phyloP scores from a whole-genome alignment of 2,888 invertebrate species.

The Minunthozetes semirufus region DNA sequence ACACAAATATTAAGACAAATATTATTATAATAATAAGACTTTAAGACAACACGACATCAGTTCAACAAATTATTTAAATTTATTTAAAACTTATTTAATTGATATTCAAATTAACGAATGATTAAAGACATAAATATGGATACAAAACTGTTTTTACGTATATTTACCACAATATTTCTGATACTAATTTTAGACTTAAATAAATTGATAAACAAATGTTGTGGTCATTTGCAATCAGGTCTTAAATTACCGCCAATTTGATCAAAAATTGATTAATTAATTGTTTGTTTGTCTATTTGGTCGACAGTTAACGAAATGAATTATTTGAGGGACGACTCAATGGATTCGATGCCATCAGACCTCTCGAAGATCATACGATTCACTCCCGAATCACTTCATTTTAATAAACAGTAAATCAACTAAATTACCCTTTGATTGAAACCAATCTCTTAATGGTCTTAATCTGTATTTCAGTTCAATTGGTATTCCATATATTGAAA shows the following conservation, averaged over 20 bases:
- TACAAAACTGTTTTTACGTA: not conserved
- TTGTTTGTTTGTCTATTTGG: not conserved
- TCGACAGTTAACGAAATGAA: not conserved
- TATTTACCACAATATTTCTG: not conserved
- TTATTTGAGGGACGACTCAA: constrained; percentile 7
- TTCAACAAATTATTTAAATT: not conserved
- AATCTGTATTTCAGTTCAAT: constrained; percentile 60
- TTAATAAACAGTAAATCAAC: constrained; percentile 31
- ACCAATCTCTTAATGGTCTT: not conserved
- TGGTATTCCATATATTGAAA: constrained; percentile 75
- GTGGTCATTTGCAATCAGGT: constrained; percentile 22
- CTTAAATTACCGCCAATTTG: not conserved
- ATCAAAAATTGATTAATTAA: not conserved
- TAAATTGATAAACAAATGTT: constrained; percentile 15
- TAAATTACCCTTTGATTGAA: not conserved
- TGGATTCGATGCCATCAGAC: constrained; percentile 53
- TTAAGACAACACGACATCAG: no score
- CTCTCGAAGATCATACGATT: constrained; percentile 19
- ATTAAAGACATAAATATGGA: not conserved
- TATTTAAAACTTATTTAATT: not conserved
- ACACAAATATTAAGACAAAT: no score
- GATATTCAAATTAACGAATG: not conserved
- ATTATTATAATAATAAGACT: no score
- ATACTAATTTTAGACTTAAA: not conserved
- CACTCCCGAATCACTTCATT: constrained; percentile 35